Evolutionary conservation across 2,113 vertebrate species (phyloP), one percentile per base, ranked within the genome.

Genomic region (Caloenas nicobarica): DNA sequence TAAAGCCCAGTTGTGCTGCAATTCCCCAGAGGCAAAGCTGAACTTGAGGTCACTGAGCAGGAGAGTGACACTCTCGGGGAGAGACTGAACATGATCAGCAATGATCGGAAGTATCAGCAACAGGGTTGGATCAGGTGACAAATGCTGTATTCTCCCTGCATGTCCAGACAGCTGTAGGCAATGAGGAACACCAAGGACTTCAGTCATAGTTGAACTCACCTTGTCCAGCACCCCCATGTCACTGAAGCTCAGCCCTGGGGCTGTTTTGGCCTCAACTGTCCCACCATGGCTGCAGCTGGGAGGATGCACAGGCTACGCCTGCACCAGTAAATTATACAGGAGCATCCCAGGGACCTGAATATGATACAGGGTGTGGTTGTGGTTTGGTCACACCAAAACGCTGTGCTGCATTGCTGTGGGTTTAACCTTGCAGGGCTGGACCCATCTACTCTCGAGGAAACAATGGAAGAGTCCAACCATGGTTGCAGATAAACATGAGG

Each of bases 1-100:
- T 96, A 82, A 86, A 96, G 65, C 40, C 56, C 46, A 91, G 83
- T 50, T 46, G 73, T 79, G 44, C 83, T 89, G 66, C 70, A 70
- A 38, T 65, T 97, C 96, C 86, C 91, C 24, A 0, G n/a, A 73
- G 95, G 73, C 29, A 4, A 82, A 40, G 6, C n/a, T 77, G 83
- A 96, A 79, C 92, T 96, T 80, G 91, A 87, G 74, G 81, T 64
- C 79, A 77, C 0, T 13, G 48, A 91, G 84, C 16, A 80, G 79
- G 33, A 89, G 74, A 91, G 66, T 86, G 33, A 93, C 36, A 34
- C 0, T 2, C n/a, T 51, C 0, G 0, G 19, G 16, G 29, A 16
- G 10, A 88, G 16, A 23, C 14, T 5, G 46, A 73, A 17, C 6
- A 10, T 66, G 81, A 58, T 69, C 2, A 0, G 8, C 2, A 10